These are phyloP conservation scores for Drosophila nr. medialis DNA, from an alignment of 2,888 invertebrate genomes.

Conservation along the genomic window DNA sequence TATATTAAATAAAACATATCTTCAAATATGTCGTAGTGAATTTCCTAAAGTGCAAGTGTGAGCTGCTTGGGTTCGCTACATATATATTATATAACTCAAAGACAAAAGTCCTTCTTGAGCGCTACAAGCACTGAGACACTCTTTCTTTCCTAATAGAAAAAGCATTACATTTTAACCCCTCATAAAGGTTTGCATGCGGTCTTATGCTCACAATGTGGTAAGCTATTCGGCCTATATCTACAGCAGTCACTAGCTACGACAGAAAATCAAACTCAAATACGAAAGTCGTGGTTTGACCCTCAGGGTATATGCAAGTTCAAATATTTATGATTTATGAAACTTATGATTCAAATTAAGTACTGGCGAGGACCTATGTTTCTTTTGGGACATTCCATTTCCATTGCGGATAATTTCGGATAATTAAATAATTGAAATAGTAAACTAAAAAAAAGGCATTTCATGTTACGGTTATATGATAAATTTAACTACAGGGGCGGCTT, in stretches of 20 bases:
- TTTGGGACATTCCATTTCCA: constrained; percentile 68
- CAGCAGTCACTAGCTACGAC: constrained; percentile 60
- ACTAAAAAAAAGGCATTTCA: neutral
- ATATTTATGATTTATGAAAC: too few relatives aligned
- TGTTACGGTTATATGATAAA: neutral
- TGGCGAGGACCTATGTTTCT: constrained; percentile 68
- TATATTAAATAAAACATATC: constrained; percentile 1
- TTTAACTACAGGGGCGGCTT: neutral
- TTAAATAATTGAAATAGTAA: constrained; percentile 16
- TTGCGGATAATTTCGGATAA: constrained; percentile 64
- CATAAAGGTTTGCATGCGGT: constrained; percentile 75
- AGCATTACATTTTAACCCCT: too few relatives aligned
- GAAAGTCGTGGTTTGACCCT: constrained; percentile 61
- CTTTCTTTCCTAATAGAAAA: neutral
- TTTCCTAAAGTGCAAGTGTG: constrained; percentile 23
- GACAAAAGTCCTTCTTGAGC: neutral
- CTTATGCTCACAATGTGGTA: constrained; percentile 77
- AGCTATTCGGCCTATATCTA: constrained; percentile 78
- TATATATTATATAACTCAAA: neutral
- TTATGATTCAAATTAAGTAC: too few relatives aligned
- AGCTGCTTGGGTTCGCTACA: constrained; percentile 6
- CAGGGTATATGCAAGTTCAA: constrained; percentile 50
- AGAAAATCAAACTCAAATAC: constrained; percentile 62
- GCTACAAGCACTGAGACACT: constrained; percentile 27
- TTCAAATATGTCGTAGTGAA: constrained; percentile 7